Conservation (phyloP, 2,113 vertebrate species). For the Hemiscyllium ocellatum region DNA sequence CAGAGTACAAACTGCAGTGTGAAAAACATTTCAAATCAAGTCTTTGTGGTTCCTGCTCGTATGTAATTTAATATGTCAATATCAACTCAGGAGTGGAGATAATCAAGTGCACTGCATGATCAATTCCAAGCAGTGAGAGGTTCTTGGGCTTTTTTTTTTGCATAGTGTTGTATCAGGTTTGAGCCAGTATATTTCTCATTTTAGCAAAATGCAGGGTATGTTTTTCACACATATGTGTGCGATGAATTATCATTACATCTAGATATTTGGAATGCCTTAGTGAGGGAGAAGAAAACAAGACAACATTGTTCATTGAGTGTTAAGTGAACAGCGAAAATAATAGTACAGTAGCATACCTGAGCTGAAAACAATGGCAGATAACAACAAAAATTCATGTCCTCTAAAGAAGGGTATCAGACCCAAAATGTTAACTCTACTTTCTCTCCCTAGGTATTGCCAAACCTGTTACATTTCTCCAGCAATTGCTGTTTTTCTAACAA, state of each 20-base stretch:
- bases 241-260: neutral
- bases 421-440: too few species aligned
- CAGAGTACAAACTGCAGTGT: neutral
- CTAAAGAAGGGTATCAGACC: too few species aligned
- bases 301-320: neutral
- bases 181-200: neutral
- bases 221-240: neutral
- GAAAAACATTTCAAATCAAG: neutral
- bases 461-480: too few species aligned
- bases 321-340: neutral
- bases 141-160: neutral
- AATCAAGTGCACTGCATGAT: neutral
- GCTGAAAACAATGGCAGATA: too few species aligned
- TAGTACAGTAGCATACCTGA: too few species aligned
- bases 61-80: neutral
- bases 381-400: too few species aligned
- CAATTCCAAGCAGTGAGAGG: neutral
- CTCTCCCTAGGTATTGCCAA: too few species aligned
- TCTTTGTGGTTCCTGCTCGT: neutral
- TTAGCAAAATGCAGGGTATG: neutral
- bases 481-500: too few species aligned
- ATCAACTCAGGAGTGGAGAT: neutral
- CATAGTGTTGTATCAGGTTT: neutral
- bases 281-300: neutral
- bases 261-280: neutral